Evolutionary conservation across 2,113 vertebrate species (phyloP).

Genomic region (Equus quagga): DNA sequence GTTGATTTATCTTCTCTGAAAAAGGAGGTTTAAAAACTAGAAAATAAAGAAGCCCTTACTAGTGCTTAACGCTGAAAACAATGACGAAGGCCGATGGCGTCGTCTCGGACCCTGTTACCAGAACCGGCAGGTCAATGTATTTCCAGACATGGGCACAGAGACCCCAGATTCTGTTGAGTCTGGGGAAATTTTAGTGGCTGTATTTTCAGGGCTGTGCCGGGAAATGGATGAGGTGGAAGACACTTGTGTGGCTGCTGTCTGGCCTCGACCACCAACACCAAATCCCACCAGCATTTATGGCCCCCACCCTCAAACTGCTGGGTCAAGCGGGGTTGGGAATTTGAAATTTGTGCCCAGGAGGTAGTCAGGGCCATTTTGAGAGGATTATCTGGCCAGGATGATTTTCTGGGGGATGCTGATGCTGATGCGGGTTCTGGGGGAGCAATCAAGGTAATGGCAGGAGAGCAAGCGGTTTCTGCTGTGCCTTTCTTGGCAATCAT

Average conservation of each 20-base stretch:
- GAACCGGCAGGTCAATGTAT: neutral
- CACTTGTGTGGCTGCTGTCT: neutral
- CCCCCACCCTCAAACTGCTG: neutral
- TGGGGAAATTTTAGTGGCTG: neutral
- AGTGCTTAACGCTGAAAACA: neutral
- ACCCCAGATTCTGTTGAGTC: neutral
- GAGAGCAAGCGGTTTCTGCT: neutral
- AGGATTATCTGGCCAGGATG: neutral
- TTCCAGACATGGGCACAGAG: conserved; percentile 29
- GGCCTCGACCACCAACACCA: neutral
- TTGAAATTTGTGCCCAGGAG: neutral
- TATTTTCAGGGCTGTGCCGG: neutral
- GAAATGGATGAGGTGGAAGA: neutral
- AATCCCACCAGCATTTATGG: neutral
- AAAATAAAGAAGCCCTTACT: conserved; percentile 47
- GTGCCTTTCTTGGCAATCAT: neutral
- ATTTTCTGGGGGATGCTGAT: neutral
- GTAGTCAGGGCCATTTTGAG: neutral
- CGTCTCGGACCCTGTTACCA: neutral
- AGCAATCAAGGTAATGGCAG: neutral
- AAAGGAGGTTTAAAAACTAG: conserved; percentile 66
- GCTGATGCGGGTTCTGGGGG: neutral
- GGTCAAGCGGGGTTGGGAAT: neutral
- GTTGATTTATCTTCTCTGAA: conserved; percentile 70
- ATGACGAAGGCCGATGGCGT: neutral